These are phyloP conservation scores for Neelides folsomi DNA, from an alignment of 2,888 invertebrate species.

Conservation along the genomic window DNA sequence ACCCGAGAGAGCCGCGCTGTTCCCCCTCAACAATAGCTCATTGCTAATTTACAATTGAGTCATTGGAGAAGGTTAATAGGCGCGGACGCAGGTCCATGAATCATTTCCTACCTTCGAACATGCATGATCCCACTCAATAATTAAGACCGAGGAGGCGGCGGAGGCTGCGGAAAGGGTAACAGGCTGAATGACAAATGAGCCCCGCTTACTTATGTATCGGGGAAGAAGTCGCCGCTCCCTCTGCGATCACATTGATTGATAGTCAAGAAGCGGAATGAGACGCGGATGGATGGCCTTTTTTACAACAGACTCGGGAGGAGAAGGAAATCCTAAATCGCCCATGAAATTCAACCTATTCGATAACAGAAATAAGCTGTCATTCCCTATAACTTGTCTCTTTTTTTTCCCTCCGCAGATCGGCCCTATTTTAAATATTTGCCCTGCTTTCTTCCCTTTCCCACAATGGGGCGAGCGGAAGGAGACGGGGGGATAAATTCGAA, in stretches of 20 bases:
- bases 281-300: slow-evolving; percentile 15
- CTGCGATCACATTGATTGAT: slow-evolving; percentile 16
- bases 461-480: slow-evolving; percentile 7
- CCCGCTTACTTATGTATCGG: too few relatives aligned
- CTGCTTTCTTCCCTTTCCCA: slow-evolving; percentile 7
- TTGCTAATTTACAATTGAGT: slow-evolving; percentile 14
- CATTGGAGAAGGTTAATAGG: slow-evolving; percentile 1
- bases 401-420: slow-evolving; percentile 5
- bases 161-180: neutral
- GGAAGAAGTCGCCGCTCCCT: neutral
- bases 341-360: slow-evolving; percentile 26
- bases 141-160: neutral
- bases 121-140: too few relatives aligned
- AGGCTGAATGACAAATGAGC: too few relatives aligned
- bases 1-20: slow-evolving; percentile 19
- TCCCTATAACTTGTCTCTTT: slow-evolving; percentile 22
- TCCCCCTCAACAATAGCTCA: slow-evolving; percentile 19
- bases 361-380: slow-evolving; percentile 26
- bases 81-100: neutral
- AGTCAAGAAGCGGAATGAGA: slow-evolving; percentile 19
- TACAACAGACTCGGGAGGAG: slow-evolving; percentile 8
- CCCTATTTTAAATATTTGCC: slow-evolving; percentile 18
- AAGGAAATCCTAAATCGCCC: slow-evolving; percentile 18
- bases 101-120: neutral
- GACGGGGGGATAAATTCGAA: slow-evolving; percentile 25